Percentiles rank a stretch among this genome's conserved stretches.
Evolutionary conservation across 2,797 vertebrate species (phyloP).

Genomic region (Taeniopygia guttata): DNA sequence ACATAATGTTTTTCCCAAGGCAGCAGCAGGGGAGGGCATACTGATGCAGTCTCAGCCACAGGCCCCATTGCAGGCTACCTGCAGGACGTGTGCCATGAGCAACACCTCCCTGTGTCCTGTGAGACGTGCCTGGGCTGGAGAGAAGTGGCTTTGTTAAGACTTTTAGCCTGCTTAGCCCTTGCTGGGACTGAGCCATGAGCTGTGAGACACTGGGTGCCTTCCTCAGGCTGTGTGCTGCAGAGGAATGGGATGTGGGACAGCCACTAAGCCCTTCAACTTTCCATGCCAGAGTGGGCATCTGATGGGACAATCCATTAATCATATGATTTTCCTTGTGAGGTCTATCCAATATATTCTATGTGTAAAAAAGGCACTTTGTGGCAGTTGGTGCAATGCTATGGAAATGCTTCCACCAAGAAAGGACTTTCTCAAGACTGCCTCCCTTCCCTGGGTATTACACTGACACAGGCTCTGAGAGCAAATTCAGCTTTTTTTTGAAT

Average conservation of each 20-base stretch:
- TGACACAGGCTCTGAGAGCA: neutral
- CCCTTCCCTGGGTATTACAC: neutral
- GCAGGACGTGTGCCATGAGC: neutral
- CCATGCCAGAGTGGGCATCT: neutral
- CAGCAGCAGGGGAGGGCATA: neutral
- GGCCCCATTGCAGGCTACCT: neutral
- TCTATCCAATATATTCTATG: neutral
- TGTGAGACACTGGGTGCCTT: neutral
- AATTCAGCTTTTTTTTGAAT: neutral
- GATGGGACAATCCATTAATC: neutral
- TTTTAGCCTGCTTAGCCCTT: conserved; percentile 4
- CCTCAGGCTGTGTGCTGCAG: neutral
- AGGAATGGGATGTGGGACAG: neutral
- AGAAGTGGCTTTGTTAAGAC: neutral
- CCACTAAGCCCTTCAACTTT: neutral
- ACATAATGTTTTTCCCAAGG: neutral
- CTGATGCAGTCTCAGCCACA: neutral
- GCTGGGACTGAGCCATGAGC: neutral
- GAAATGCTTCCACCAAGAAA: neutral
- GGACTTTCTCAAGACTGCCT: neutral
- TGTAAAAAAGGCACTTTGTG: neutral
- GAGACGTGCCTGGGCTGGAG: neutral
- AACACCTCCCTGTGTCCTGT: neutral
- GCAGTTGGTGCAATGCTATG: neutral
- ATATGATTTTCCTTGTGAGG: neutral